Percentiles rank a stretch among this genome's conserved stretches.
Conservation (phyloP, 1,140 invertebrate species). For the Chrysoperla carnea region DNA sequence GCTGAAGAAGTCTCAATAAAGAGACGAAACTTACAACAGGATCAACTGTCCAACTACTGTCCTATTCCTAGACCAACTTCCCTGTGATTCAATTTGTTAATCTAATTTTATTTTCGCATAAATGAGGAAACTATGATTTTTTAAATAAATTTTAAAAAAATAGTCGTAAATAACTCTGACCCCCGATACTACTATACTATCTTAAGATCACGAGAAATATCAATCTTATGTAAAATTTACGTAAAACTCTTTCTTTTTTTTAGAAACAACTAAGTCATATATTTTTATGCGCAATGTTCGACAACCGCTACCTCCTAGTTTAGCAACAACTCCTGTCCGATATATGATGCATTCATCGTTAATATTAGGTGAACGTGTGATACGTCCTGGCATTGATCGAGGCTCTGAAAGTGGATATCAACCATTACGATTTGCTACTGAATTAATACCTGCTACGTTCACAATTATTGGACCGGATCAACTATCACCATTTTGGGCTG, state of each 20-base stretch:
- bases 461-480: conserved; percentile 47
- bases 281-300: conserved; percentile 41
- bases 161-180: background rate
- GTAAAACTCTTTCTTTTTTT: conserved; percentile 16
- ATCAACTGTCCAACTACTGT: too few species aligned
- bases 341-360: conserved; percentile 52
- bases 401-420: conserved; percentile 54
- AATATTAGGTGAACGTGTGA: conserved; percentile 47
- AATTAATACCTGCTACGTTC: conserved; percentile 67
- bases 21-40: too few species aligned
- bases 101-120: too few species aligned
- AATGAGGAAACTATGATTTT: too few species aligned
- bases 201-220: background rate
- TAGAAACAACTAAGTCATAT: conserved; percentile 57
- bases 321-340: conserved; percentile 32
- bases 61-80: too few species aligned
- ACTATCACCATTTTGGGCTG: conserved; percentile 69
- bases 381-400: conserved; percentile 30
- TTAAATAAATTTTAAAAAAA: too few species aligned
- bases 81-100: too few species aligned
- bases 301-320: conserved; percentile 25
- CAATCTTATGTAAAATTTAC: conserved; percentile 1
- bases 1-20: too few species aligned
- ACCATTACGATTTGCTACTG: conserved; percentile 59
- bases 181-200: too few species aligned